These are phyloP conservation scores for Speoplatyrhinus poulsoni DNA, from an alignment of 2,113 vertebrate genomes.

Conservation along the genomic window DNA sequence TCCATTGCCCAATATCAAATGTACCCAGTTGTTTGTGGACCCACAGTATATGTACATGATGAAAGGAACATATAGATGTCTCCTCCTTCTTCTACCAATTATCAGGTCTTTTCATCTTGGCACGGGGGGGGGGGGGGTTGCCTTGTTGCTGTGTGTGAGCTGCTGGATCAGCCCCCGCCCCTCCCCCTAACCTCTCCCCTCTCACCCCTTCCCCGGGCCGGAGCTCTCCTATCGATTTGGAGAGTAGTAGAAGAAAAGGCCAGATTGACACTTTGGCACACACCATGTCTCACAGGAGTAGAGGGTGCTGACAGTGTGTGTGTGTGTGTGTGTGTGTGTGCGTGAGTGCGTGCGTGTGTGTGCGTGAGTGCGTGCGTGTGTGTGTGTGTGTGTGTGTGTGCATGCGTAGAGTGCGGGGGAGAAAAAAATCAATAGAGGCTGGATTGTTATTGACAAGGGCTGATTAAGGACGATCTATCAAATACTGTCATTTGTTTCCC, in stretches of 20 bases:
- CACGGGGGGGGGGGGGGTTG: constrained; percentile 14
- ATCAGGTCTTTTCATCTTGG: constrained; percentile 51
- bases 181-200: not conserved
- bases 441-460: constrained; percentile 62
- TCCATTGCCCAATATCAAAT: not conserved
- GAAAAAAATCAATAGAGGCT: constrained; percentile 55
- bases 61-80: constrained; percentile 18
- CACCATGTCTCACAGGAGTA: constrained; percentile 23
- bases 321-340: constrained; percentile 1
- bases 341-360: too few relatives aligned
- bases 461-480: constrained; percentile 61
- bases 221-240: constrained; percentile 66
- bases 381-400: constrained; percentile 4
- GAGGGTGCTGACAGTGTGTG: not conserved
- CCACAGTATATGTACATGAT: constrained; percentile 1
- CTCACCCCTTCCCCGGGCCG: constrained; percentile 3
- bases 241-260: constrained; percentile 45
- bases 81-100: constrained; percentile 31
- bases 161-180: constrained; percentile 9
- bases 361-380: not conserved
- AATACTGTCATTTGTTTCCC: constrained; percentile 32
- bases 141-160: constrained; percentile 21
- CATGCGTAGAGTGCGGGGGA: constrained; percentile 36
- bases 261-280: constrained; percentile 58
- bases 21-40: not conserved